Conservation (phyloP, 2,113 vertebrate species). For the Calyptomena viridis region DNA sequence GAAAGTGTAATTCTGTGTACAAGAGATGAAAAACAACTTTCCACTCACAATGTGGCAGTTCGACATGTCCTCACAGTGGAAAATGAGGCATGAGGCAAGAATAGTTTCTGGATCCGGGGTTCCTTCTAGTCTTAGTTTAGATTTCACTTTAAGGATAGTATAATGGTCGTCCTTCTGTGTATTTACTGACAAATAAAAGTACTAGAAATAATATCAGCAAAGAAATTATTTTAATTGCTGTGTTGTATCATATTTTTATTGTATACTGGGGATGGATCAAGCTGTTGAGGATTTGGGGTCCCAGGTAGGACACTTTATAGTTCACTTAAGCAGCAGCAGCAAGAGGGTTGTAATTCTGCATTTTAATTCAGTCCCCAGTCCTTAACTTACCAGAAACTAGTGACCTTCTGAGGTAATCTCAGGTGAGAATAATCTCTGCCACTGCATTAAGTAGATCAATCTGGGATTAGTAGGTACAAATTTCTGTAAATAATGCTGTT, state of each 20-base stretch:
- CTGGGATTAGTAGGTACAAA: neutral
- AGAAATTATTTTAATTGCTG: neutral
- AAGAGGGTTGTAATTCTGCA: neutral
- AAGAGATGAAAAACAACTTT: neutral
- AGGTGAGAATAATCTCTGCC: neutral
- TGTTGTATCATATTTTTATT: neutral
- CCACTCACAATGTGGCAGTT: neutral
- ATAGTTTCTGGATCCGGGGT: neutral
- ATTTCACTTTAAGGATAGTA: neutral
- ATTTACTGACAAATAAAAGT: neutral
- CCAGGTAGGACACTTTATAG: accelerated
- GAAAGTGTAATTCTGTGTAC: neutral
- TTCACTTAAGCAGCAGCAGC: neutral
- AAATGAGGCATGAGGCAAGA: neutral
- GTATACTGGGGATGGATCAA: neutral
- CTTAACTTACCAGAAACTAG: neutral
- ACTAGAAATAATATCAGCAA: neutral
- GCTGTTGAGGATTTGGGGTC: neutral
- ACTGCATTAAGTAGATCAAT: neutral
- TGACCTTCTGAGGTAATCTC: neutral
- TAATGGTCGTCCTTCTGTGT: neutral
- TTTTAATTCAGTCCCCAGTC: neutral
- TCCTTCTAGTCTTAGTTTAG: neutral
- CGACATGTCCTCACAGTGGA: neutral
- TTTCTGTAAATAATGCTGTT: neutral